phyloP scores from a whole-genome alignment of 2,888 invertebrate species.

The Listrodromus nycthemerus region DNA sequence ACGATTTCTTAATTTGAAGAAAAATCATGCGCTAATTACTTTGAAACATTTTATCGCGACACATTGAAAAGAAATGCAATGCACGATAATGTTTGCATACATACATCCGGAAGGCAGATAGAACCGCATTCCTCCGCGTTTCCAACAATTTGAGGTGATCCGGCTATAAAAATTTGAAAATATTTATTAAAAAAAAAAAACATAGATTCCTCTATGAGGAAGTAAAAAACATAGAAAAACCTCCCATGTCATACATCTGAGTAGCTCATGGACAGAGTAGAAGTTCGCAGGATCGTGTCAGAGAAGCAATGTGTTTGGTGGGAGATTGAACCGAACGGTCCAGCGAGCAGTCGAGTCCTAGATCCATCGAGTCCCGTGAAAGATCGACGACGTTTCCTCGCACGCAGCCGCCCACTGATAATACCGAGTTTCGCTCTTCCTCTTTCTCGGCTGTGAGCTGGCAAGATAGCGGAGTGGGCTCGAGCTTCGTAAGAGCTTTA shows the following conservation, averaged over 20 bases:
- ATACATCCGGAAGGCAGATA: no score
- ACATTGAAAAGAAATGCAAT: no score
- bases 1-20: not conserved
- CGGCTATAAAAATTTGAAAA: no score
- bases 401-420: not conserved
- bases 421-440: not conserved
- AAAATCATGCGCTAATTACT: no score
- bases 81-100: no score
- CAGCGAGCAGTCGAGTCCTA: not conserved
- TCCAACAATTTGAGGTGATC: no score
- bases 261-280: not conserved
- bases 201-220: not conserved
- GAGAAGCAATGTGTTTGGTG: conserved; percentile 3
- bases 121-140: no score
- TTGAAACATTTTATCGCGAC: no score
- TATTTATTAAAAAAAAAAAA: no score
- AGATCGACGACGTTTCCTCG: conserved; percentile 3
- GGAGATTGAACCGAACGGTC: not conserved
- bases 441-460: conserved; percentile 26
- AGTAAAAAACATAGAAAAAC: not conserved
- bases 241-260: not conserved
- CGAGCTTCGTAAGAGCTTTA: conserved; percentile 46
- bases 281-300: not conserved
- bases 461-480: conserved; percentile 25
- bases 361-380: not conserved